Percentiles rank a stretch among this genome's conserved stretches.
Evolutionary conservation across 2,113 vertebrate species (phyloP).

Genomic region (Sinocyclocheilus anshuiensis): DNA sequence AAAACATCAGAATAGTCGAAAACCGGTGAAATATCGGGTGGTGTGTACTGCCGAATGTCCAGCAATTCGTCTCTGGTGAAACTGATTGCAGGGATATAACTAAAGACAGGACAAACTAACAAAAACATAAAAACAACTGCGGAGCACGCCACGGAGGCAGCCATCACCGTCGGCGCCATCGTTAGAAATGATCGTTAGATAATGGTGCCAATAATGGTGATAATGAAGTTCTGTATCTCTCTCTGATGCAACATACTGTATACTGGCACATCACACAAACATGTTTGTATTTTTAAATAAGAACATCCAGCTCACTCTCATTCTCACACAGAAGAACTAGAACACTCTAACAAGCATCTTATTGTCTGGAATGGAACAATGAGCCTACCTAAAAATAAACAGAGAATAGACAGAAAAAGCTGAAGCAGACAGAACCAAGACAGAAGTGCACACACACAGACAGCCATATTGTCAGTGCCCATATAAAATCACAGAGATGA

Average conservation of each 20-base stretch:
- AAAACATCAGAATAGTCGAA: no score
- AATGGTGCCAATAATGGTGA: neutral
- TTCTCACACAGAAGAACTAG: constrained; percentile 15
- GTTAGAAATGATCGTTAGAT: no score
- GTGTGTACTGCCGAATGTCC: no score
- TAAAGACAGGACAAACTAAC: no score
- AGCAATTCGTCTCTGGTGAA: no score
- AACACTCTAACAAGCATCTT: constrained; percentile 25
- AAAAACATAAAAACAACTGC: no score
- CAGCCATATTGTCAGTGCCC: neutral
- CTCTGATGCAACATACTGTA: neutral
- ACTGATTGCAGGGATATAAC: no score
- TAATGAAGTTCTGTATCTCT: neutral
- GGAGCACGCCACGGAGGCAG: no score
- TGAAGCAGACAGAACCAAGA: constrained; percentile 16
- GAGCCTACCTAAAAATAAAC: constrained; percentile 26
- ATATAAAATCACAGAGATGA: neutral
- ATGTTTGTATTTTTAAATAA: constrained; percentile 3
- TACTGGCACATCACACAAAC: neutral
- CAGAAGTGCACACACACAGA: neutral
- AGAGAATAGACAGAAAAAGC: constrained; percentile 2
- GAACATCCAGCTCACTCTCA: constrained; percentile 35
- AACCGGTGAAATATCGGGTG: no score
- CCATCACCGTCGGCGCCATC: no score
- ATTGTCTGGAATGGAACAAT: constrained; percentile 38